phyloP scores from a whole-genome alignment of 2,113 vertebrate genomes.

The Anas platyrhynchos region DNA sequence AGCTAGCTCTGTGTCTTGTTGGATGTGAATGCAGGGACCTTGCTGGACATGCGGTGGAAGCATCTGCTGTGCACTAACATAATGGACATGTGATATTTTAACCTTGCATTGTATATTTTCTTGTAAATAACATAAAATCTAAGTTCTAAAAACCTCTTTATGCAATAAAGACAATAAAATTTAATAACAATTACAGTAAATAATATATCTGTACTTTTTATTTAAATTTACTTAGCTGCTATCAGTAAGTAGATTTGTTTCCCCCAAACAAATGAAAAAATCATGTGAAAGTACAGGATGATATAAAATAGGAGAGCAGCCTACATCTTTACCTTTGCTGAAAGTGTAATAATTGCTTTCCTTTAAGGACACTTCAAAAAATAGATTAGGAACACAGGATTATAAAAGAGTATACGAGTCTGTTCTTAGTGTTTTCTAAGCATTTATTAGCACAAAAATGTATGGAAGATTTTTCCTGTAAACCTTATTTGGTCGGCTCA shows the following conservation, averaged over 20 bases:
- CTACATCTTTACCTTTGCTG: background rate
- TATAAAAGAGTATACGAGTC: background rate
- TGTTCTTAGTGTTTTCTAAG: background rate
- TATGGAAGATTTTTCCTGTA: background rate
- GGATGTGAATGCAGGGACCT: constrained; percentile 80
- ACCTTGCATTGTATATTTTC: constrained; percentile 71
- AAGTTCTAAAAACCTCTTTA: constrained; percentile 56
- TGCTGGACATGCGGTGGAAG: background rate
- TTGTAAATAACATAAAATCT: constrained; percentile 78
- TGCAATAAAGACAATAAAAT: constrained; percentile 69
- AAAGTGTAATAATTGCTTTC: background rate
- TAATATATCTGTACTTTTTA: background rate
- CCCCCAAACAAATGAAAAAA: background rate
- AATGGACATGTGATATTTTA: constrained; percentile 19
- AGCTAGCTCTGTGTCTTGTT: constrained; percentile 75
- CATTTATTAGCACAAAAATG: background rate
- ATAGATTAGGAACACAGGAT: background rate
- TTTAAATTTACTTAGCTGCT: background rate
- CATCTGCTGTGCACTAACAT: background rate
- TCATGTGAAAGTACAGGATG: background rate
- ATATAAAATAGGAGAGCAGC: background rate
- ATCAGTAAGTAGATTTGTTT: background rate
- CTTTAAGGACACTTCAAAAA: background rate
- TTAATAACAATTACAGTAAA: constrained; percentile 49
- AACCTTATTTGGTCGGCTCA: background rate